Conservation (phyloP, 1,140 invertebrate genomes). For the Mercenaria mercenaria region DNA sequence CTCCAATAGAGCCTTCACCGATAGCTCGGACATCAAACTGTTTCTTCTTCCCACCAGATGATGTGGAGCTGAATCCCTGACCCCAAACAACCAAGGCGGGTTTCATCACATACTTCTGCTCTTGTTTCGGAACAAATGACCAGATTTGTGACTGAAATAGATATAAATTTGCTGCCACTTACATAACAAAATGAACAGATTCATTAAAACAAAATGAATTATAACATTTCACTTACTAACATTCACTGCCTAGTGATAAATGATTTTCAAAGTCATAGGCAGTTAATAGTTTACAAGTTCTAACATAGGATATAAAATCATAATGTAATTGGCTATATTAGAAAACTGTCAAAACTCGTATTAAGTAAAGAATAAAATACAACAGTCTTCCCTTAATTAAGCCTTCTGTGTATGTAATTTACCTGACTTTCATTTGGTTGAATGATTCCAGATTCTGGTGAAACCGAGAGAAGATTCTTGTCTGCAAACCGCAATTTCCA, state of each 20-base stretch:
- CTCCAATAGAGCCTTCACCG: slow-evolving; percentile 82
- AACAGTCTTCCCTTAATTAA: too few species aligned
- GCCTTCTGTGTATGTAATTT: too few species aligned
- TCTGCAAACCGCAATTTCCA: slow-evolving; percentile 83
- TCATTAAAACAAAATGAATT: too few species aligned
- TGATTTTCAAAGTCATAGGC: too few species aligned
- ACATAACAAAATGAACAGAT: neutral
- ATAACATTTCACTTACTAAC: too few species aligned
- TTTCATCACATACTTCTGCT: slow-evolving; percentile 84
- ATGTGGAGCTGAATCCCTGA: slow-evolving; percentile 81
- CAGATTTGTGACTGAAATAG: slow-evolving; percentile 80
- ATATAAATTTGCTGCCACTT: neutral
- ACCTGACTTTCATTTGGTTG: slow-evolving; percentile 85
- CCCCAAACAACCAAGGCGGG: slow-evolving; percentile 83
- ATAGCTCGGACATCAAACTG: slow-evolving; percentile 81
- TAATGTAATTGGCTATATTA: too few species aligned
- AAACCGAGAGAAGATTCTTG: slow-evolving; percentile 78
- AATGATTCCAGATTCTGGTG: slow-evolving; percentile 81
- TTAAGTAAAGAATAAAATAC: too few species aligned
- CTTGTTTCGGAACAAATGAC: slow-evolving; percentile 82
- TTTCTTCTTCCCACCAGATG: slow-evolving; percentile 82
- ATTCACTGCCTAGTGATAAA: too few species aligned
- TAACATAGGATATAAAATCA: too few species aligned
- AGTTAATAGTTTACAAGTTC: too few species aligned
- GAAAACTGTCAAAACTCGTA: too few species aligned